Evolutionary conservation across 2,888 invertebrate genomes (phyloP), one percentile per base, ranked within the genome.

Genomic region (Tetheella fluctuosa): DNA sequence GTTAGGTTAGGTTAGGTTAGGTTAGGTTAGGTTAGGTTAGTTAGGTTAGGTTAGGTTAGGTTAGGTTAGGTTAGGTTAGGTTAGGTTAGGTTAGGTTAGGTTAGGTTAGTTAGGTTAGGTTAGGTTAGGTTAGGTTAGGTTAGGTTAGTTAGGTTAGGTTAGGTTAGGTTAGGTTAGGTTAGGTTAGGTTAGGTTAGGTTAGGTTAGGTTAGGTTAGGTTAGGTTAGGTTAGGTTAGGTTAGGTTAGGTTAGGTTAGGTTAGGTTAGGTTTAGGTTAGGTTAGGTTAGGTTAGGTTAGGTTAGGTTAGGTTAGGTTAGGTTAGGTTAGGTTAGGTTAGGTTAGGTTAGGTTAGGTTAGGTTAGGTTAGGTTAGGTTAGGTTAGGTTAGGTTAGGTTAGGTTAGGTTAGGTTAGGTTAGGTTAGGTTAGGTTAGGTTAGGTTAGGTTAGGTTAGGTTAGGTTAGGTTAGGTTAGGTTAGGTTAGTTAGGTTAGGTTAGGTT

Each of bases 401-500:
- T 30, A 30, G 30, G 30, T 30, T 59, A 59, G 54, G 48, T 48
- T 59, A 54, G 54, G 54, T 42, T 59, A 30, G 30, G 30, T 30
- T 30, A 30, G 30, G 30, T 30, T 30, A 30, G 30, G 30, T 30
- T 7, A 8, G 30, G 5, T 30, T 59, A 59, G 54, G 48, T 48
- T 59, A 54, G 54, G 54, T 42, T 59, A 54, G 54, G 59, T 54
- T 54, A 54, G 59, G 54, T 54, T 42, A 59, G 55, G 39, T 54
- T 59, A 48, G 59, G 59, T 56, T 59, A 59, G 55, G 59, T 55
- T 55, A 59, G 59, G 55, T 56, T 56, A 59, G 56, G 56, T 55
- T 59, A 55, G 55, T 59, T 59, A 59, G 59, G 59, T 59, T 59
- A 55, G 59, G 59, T 59, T 59, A 59, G 59, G 59, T 59, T 59